Evolutionary conservation across 2,797 vertebrate genomes (phyloP).

Genomic region (Gambusia yucatana): DNA sequence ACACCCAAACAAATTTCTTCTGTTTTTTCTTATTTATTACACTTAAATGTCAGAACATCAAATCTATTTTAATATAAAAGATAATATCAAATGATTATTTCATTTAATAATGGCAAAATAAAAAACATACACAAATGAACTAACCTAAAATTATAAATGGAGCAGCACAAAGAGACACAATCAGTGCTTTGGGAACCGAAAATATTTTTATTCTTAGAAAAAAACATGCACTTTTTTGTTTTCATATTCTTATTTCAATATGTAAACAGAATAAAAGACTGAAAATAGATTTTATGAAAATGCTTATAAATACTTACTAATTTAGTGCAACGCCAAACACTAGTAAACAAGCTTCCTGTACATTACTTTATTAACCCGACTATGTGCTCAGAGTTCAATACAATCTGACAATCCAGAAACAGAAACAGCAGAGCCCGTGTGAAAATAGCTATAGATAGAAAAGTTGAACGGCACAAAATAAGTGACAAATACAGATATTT

Average conservation of each 20-base stretch:
- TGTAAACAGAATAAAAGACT: neutral
- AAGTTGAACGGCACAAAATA: constrained; percentile 11
- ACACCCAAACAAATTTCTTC: neutral
- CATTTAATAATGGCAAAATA: neutral
- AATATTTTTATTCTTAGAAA: neutral
- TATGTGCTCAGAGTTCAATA: neutral
- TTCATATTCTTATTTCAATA: neutral
- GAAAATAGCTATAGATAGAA: neutral
- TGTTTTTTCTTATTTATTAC: neutral
- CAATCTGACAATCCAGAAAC: neutral
- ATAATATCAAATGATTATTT: neutral
- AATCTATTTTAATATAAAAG: neutral
- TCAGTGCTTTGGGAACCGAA: neutral
- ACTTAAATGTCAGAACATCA: neutral
- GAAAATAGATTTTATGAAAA: neutral
- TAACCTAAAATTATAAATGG: neutral
- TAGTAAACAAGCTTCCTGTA: neutral
- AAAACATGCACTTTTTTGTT: neutral
- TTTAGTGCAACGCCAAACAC: neutral
- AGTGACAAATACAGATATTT: constrained; percentile 2
- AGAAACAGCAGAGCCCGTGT: neutral
- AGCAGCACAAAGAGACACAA: neutral
- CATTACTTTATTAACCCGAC: constrained; percentile 26
- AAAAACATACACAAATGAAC: neutral
- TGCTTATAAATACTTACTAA: neutral